Conservation (phyloP, 1,140 invertebrate genomes). For the Arctopsyche grandis region DNA sequence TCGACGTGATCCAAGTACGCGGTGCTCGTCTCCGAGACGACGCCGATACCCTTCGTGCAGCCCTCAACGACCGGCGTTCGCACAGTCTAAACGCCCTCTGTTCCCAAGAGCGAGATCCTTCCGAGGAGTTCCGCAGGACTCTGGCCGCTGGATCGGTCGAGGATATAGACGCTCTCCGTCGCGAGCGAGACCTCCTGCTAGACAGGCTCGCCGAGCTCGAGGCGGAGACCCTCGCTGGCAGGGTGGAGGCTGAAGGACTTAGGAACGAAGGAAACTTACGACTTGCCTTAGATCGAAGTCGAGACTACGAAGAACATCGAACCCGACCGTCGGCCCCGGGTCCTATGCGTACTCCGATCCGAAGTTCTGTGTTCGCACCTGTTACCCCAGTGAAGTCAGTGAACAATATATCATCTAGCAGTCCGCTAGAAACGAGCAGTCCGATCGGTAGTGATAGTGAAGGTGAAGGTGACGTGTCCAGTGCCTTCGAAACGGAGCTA, state of each 20-base stretch:
- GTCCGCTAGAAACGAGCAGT: slow-evolving; percentile 50
- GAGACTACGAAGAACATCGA: slow-evolving; percentile 33
- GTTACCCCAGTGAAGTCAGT: slow-evolving; percentile 45
- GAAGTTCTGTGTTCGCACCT: slow-evolving; percentile 49
- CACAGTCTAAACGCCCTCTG: slow-evolving; percentile 56
- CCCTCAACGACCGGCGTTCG: slow-evolving; percentile 60
- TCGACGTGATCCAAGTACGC: slow-evolving; percentile 86
- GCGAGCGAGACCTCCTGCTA: slow-evolving; percentile 76
- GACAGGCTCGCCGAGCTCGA: slow-evolving; percentile 78
- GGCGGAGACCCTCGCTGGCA: slow-evolving; percentile 73
- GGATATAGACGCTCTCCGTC: slow-evolving; percentile 68
- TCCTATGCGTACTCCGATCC: slow-evolving; percentile 39
- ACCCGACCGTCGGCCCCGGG: slow-evolving; percentile 49
- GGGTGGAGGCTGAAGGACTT: slow-evolving; percentile 72
- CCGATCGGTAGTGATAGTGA: slow-evolving; percentile 16
- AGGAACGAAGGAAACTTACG: slow-evolving; percentile 58
- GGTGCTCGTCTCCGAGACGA: slow-evolving; percentile 80
- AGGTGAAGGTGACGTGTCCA: slow-evolving; percentile 28
- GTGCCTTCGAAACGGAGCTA: slow-evolving; percentile 55
- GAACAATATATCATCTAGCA: slow-evolving; percentile 42
- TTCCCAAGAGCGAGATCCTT: slow-evolving; percentile 59
- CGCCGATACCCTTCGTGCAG: slow-evolving; percentile 67
- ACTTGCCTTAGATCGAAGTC: slow-evolving; percentile 21
- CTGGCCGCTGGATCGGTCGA: slow-evolving; percentile 62
- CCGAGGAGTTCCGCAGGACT: slow-evolving; percentile 64